These are phyloP conservation scores for Sebastes itinus DNA, from an alignment of 2,797 vertebrate species.

Conservation along the genomic window DNA sequence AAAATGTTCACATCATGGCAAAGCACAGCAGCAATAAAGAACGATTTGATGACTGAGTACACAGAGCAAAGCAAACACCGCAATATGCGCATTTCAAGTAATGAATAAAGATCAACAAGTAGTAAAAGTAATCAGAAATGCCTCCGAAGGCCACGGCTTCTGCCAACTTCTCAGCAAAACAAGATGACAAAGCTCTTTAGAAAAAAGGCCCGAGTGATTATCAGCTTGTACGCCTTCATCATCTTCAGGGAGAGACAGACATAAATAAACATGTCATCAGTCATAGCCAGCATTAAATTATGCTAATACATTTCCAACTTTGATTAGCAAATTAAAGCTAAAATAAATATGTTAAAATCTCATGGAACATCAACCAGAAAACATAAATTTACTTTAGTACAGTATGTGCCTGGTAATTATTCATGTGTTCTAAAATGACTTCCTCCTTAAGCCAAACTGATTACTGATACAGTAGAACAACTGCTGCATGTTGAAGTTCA, in stretches of 20 bases:
- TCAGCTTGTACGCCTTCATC: constrained; percentile 29
- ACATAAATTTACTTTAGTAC: constrained; percentile 20
- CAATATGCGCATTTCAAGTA: constrained; percentile 6
- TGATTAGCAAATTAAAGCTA: constrained; percentile 55
- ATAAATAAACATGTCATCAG: constrained; percentile 67
- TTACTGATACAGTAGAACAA: neutral
- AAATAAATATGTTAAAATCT: constrained; percentile 21
- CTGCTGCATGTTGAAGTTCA: neutral
- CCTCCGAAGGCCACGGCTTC: constrained; percentile 6
- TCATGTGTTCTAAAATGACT: constrained; percentile 4
- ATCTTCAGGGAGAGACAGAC: constrained; percentile 27
- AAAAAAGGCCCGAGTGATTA: constrained; percentile 48
- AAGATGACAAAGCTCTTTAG: constrained; percentile 44
- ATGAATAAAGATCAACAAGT: constrained; percentile 47
- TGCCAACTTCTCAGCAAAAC: constrained; percentile 35
- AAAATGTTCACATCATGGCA: neutral
- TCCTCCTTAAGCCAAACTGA: neutral
- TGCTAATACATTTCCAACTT: constrained; percentile 42
- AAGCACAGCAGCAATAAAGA: constrained; percentile 18
- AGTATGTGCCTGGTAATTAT: constrained; percentile 22
- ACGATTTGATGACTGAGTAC: constrained; percentile 15
- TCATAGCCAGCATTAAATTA: constrained; percentile 34
- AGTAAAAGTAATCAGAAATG: constrained; percentile 42
- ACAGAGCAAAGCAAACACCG: constrained; percentile 39
- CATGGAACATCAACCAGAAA: constrained; percentile 24